Evolutionary conservation across 2,888 invertebrate genomes (phyloP), one percentile per base, ranked within the genome.

Genomic region (Tinea trinotella): DNA sequence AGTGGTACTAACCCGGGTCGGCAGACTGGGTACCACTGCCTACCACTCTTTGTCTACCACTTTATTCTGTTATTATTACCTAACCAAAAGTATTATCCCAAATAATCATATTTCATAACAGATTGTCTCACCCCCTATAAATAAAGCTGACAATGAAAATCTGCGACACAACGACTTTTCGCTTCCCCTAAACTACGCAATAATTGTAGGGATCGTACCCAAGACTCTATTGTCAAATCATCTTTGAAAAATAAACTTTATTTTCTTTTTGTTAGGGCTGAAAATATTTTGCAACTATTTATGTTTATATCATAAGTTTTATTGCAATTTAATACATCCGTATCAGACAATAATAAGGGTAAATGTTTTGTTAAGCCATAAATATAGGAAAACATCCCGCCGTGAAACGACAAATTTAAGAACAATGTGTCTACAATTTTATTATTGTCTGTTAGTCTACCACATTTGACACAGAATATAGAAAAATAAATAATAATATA

Each of bases 321-420:
- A 85, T 80, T 70, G 74, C 76, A 70, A 68, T 84, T 83, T 85
- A 82, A 85, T 84, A 83, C 77, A 80, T 83, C 82, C 77, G 76
- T 84, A 84, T 81, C 76, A 68, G 72, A 78, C 79, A 82, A 81
- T 84, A 84, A 83, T 82, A 15, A 82, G 84, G 82, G 79, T 76
- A 84, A 84, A 85, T 85, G 84, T 84, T 84, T 84, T 84, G 84
- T 83, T 82, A 80, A 79, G 75, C 76, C 81, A 82, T 84, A 82
- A 83, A 85, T 83, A 79, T 72, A 74, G 66, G 68, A 71, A 71
- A 67, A 68, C 69, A 63, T 72, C 72, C 74, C 69, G 76, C 74
- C 67, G 76, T 62, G 76, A 61, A 67, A 62, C 64, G 72, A 76
- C 76, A 75, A 77, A 80, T 77, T 76, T 61, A 64, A 65, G 63